Percentiles rank a stretch among this genome's conserved stretches.
These are phyloP conservation scores for Mamestra configurata DNA, from an alignment of 1,140 invertebrate genomes.

Conservation along the genomic window DNA sequence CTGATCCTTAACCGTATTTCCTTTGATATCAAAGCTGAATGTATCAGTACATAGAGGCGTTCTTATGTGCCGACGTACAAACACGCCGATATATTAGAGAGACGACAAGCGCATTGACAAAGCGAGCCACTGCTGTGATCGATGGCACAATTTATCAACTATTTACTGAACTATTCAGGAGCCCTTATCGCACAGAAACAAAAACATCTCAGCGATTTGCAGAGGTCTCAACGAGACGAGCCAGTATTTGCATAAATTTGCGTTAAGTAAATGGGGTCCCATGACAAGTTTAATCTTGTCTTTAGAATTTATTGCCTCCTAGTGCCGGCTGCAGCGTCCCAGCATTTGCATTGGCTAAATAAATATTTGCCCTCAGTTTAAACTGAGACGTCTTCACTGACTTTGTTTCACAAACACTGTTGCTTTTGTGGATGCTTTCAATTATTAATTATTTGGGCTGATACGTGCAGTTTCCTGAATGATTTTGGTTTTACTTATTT, in stretches of 20 bases:
- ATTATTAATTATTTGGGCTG: not conserved
- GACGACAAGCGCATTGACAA: conserved; percentile 46
- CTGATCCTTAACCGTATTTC: conserved; percentile 34
- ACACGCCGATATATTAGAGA: not conserved
- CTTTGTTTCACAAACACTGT: conserved; percentile 47
- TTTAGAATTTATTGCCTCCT: conserved; percentile 83
- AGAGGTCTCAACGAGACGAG: conserved; percentile 72
- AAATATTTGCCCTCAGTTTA: conserved; percentile 78
- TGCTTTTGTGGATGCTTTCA: conserved; percentile 25
- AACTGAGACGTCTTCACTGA: conserved; percentile 51
- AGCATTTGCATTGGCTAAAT: conserved; percentile 78
- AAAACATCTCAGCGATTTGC: conserved; percentile 77
- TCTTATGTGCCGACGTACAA: conserved; percentile 27
- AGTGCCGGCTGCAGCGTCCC: conserved; percentile 71
- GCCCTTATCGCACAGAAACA: conserved; percentile 63
- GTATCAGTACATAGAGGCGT: conserved; percentile 9
- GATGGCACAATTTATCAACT: conserved; percentile 57
- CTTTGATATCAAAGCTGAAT: conserved; percentile 43
- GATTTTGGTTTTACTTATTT: not conserved
- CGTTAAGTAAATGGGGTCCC: conserved; percentile 86
- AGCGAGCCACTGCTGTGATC: conserved; percentile 52
- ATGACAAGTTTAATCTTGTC: conserved; percentile 88
- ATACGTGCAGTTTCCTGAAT: not conserved
- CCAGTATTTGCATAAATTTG: conserved; percentile 86
- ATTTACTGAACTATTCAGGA: conserved; percentile 58